Evolutionary conservation across 2,888 invertebrate genomes (phyloP).

Genomic region (Apodemia duryi): DNA sequence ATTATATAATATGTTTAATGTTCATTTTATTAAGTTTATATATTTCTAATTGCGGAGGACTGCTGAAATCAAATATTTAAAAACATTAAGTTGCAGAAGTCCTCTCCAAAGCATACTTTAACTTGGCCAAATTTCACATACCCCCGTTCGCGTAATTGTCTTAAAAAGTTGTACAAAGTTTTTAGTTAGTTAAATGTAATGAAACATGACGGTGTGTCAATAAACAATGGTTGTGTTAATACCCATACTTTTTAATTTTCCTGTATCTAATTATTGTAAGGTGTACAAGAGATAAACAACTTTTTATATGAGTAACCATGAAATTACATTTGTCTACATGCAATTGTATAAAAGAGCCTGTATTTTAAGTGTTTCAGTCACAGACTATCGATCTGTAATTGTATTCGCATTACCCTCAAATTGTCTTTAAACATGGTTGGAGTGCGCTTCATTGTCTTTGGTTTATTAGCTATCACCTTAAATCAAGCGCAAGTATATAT

Average conservation of each 20-base stretch:
- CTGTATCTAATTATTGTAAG: background rate
- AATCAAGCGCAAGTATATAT: background rate
- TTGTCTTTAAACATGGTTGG: slow-evolving; percentile 2
- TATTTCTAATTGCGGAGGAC: too few relatives aligned
- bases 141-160: too few relatives aligned
- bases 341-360: slow-evolving; percentile 10
- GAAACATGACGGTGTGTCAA: too few relatives aligned
- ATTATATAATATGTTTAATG: too few relatives aligned
- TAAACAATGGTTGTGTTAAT: slow-evolving; percentile 18
- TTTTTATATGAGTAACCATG: slow-evolving; percentile 8
- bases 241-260: slow-evolving; percentile 12
- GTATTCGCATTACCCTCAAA: background rate
- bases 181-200: too few relatives aligned
- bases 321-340: background rate
- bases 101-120: too few relatives aligned
- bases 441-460: background rate
- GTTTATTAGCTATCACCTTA: background rate
- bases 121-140: too few relatives aligned
- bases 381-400: background rate
- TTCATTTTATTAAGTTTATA: too few relatives aligned
- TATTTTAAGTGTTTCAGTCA: background rate
- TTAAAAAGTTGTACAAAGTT: too few relatives aligned
- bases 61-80: too few relatives aligned
- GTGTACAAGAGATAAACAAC: background rate
- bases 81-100: too few relatives aligned